A percentile compares a stretch with the other conserved stretches of the same genome.
Conservation (phyloP, 2,113 vertebrate species). For the Semicossyphus pulcher region DNA sequence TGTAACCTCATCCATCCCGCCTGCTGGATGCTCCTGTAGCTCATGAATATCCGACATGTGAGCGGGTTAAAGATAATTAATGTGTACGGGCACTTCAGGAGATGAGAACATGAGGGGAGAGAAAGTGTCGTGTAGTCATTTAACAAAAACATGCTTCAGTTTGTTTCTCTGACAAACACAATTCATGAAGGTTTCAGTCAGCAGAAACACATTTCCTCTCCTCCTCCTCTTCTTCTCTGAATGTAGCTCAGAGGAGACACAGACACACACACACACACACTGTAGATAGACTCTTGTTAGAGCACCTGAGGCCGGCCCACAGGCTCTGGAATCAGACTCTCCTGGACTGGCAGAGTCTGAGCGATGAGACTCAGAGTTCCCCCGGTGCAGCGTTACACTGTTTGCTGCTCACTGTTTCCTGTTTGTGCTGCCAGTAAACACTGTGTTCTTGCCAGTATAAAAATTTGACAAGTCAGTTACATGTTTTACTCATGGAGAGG, state of each 20-base stretch:
- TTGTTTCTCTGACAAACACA: neutral
- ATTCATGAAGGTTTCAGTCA: neutral
- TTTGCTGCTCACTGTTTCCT: neutral
- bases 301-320: constrained; percentile 1
- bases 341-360: neutral
- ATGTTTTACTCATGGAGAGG: neutral
- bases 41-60: constrained; percentile 11
- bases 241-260: no score
- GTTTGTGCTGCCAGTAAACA: neutral
- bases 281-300: neutral
- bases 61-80: neutral
- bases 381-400: no score
- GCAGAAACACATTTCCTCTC: neutral
- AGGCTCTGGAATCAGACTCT: constrained; percentile 12
- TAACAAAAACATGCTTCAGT: neutral
- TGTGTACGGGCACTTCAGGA: neutral
- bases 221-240: neutral
- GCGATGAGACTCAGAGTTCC: no score
- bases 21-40: neutral
- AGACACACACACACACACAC: constrained; percentile 6
- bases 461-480: neutral
- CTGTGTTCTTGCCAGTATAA: neutral
- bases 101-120: neutral
- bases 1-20: constrained; percentile 27
- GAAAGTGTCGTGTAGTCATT: neutral